Base-by-base conservation (phyloP, 2,888 invertebrate genomes). In the Tuta absoluta region DNA sequence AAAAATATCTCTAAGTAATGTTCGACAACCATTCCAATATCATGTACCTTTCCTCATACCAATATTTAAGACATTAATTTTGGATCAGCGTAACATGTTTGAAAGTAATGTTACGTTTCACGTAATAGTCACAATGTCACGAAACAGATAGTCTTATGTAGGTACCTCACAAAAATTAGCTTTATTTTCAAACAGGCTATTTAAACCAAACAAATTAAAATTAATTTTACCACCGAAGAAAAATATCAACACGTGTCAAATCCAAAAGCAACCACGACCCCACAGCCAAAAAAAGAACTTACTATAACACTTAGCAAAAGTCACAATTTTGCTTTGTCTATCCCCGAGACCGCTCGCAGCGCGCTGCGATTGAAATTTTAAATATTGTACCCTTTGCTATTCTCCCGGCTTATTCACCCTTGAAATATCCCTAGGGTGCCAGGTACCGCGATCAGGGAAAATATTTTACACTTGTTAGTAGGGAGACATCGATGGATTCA, bases 341-440 rank as follows among this genome's bases (percentile, higher is more conserved):
- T 71, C 68, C 76, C 80, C 84, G 80, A 23, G 91, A 91, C 91
- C 91, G 91, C 91, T 91, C 82, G 87, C 90, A 89, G 91, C 90
- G 56, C 21, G 7, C 56, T 1, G n/a, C 56, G 91, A 91, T 91
- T 91, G 91, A 91, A 92, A 91, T 91, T 92, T 91, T 91, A 92
- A 92, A 92, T 91, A 92, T 92, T 91, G 90, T 92, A 91, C 91
- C 91, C 91, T 90, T 91, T 91, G 89, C 91, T 88, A 92, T 92
- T 92, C 92, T 92, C 86, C 89, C 85, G 87, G 91, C 91, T 91
- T 91, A 91, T 91, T 91, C 92, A 91, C 91, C 92, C 92, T 90
- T 92, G 91, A 92, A 92, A 92, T 92, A 92, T 92, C 92, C 91
- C 91, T 85, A 74, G 89, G 91, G 85, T 81, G 85, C 85, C 91